Conservation (phyloP, 2,797 vertebrate species). For the Periophthalmus magnuspinnatus region DNA sequence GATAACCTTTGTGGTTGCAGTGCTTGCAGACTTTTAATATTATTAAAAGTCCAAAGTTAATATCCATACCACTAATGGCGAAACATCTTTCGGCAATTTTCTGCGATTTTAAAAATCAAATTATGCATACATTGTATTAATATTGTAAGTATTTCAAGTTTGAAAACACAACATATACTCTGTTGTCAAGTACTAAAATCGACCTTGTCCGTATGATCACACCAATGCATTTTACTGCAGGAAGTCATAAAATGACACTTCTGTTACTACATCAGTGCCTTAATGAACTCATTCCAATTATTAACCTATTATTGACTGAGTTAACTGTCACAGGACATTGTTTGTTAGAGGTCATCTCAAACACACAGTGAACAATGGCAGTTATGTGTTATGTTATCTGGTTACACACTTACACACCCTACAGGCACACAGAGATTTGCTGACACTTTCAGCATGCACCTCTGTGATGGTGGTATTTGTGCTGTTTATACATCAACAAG, state of each 20-base stretch:
- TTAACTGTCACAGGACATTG: slow-evolving; percentile 9
- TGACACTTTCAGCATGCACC: slow-evolving; percentile 7
- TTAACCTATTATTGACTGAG: slow-evolving; percentile 8
- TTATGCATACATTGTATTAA: background rate
- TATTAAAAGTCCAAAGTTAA: no score
- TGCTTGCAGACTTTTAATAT: no score
- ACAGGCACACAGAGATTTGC: slow-evolving; percentile 21
- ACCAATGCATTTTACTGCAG: background rate
- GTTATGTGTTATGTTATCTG: slow-evolving; percentile 29
- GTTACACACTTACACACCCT: slow-evolving; percentile 12
- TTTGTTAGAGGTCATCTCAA: slow-evolving; percentile 46
- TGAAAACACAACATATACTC: background rate
- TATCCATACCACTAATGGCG: background rate
- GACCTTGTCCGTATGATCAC: no score
- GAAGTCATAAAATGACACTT: slow-evolving; percentile 1
- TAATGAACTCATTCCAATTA: slow-evolving; percentile 22
- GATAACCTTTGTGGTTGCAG: no score
- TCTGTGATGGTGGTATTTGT: slow-evolving; percentile 48
- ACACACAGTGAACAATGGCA: slow-evolving; percentile 39
- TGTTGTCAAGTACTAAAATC: background rate
- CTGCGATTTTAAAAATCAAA: background rate
- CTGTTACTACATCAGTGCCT: background rate
- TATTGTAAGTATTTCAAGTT: background rate
- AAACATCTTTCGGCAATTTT: background rate
- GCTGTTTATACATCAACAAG: slow-evolving; percentile 63